These are phyloP conservation scores for Synergus umbraculus DNA, from an alignment of 2,888 invertebrate genomes.

Conservation along the genomic window DNA sequence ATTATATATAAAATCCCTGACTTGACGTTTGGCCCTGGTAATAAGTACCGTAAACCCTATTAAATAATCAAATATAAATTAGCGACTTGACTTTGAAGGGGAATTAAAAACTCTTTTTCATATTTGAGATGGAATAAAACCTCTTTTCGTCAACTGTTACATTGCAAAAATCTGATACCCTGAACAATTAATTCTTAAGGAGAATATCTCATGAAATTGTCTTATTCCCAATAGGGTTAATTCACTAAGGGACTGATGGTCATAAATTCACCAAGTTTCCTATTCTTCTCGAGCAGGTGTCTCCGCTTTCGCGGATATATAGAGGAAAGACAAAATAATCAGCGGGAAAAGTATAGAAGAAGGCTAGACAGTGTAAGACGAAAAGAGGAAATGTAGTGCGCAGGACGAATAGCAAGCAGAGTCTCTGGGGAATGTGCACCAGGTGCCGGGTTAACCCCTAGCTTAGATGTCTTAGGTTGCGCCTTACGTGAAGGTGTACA, in stretches of 20 bases:
- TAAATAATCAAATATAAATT: too few species aligned
- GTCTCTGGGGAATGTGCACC: constrained; percentile 75
- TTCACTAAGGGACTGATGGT: constrained; percentile 42
- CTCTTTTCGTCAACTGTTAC: too few species aligned
- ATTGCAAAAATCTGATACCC: not conserved
- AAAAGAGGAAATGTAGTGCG: constrained; percentile 53
- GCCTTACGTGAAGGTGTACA: constrained; percentile 62
- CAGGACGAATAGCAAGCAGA: constrained; percentile 74
- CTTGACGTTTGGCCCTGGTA: too few species aligned
- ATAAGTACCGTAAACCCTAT: too few species aligned
- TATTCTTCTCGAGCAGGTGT: constrained; percentile 53
- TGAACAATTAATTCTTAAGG: not conserved
- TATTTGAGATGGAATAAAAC: too few species aligned
- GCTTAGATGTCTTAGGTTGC: constrained; percentile 70
- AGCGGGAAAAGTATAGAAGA: constrained; percentile 47
- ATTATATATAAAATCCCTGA: too few species aligned
- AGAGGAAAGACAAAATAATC: constrained; percentile 45
- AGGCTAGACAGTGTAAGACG: constrained; percentile 39
- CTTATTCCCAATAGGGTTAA: constrained; percentile 38
- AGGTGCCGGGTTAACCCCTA: constrained; percentile 73
- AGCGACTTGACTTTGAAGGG: too few species aligned
- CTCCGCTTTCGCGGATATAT: constrained; percentile 50
- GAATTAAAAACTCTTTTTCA: too few species aligned
- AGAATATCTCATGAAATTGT: constrained; percentile 42
- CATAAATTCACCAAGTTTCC: constrained; percentile 54